Evolutionary conservation across 2,888 invertebrate genomes (phyloP), one percentile per base, ranked within the genome.

Genomic region (Erebia ligea): DNA sequence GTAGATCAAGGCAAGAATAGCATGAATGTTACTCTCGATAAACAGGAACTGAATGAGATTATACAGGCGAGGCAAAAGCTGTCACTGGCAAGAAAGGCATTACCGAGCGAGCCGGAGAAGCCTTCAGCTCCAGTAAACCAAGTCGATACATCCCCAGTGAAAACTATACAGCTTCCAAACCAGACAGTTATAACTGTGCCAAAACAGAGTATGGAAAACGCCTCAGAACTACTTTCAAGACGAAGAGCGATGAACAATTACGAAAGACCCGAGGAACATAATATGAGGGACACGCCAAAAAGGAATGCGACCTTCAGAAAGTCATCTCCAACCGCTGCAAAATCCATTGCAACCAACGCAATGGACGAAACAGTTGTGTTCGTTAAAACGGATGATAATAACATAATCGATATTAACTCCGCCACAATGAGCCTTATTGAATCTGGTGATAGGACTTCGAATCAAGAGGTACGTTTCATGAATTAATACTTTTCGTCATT

Each of bases 31-130:
- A 93, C 92, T 0, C 72, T 91, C 1, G 93, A 92, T 42, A 94
- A 94, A 72, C 89, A 92, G 69, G 93, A 93, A 74, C 68, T 93
- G 62, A 93, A 92, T 63, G 93, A 93, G 71, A 93, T 93, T 1
- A 92, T 92, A 67, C 93, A 92, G 74, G 93, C 93, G 19, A 77
- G 93, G 11, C 92, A 93, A 69, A 93, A 93, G 76, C 75, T 93
- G 13, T 92, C 92, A 0, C 73, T 92, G 57, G 93, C 93, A 0
- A 84, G 93, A 64, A 90, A 87, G 78, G 89, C 86, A 0, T 80
- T 93, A 65, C 92, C 92, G 0, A 85, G 78, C 0, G 92, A 92
- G 21, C 84, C 88, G 0, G 88, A 87, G 0, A 88, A 83, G 67
- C 72, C 78, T 1, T 54, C 82, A 2, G 82, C 86, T 5, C 25